A percentile compares a stretch with the other conserved stretches of the same genome.
phyloP scores from a whole-genome alignment of 2,888 invertebrate species.

The Ophion costatus region DNA sequence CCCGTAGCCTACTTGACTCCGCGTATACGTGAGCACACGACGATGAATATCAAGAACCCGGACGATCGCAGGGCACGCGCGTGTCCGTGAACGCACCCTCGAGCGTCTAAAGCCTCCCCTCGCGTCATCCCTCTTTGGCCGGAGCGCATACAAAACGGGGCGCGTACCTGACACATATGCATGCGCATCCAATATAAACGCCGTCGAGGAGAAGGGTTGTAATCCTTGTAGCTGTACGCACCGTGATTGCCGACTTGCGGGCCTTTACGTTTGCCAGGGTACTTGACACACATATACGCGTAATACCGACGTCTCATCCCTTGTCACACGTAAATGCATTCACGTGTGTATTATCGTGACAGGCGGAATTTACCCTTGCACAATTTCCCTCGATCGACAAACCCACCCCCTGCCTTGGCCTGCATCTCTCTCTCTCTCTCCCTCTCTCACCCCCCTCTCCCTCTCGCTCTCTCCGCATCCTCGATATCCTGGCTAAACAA shows the following conservation, averaged over 20 bases:
- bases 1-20: too few relatives aligned
- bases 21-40: neutral
- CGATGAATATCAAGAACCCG: too few relatives aligned
- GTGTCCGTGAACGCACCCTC: constrained; percentile 23
- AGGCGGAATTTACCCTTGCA: constrained; percentile 25
- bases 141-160: constrained; percentile 39
- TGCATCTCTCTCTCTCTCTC: neutral
- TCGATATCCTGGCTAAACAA: constrained; percentile 61
- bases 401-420: neutral
- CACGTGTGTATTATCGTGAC: constrained; percentile 14
- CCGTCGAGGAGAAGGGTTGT: neutral
- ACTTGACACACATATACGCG: neutral
- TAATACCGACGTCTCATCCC: neutral
- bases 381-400: constrained; percentile 46
- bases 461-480: neutral
- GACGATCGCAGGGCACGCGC: constrained; percentile 12
- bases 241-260: neutral
- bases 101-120: constrained; percentile 54
- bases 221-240: constrained; percentile 10
- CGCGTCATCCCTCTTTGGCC: constrained; percentile 36
- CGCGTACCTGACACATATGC: neutral
- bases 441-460: neutral
- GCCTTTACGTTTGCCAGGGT: neutral
- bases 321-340: constrained; percentile 10
- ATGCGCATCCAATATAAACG: neutral